Evolutionary conservation across 2,888 invertebrate species (phyloP), one percentile per base, ranked within the genome.

Genomic region (Sphaerophoria taeniata): DNA sequence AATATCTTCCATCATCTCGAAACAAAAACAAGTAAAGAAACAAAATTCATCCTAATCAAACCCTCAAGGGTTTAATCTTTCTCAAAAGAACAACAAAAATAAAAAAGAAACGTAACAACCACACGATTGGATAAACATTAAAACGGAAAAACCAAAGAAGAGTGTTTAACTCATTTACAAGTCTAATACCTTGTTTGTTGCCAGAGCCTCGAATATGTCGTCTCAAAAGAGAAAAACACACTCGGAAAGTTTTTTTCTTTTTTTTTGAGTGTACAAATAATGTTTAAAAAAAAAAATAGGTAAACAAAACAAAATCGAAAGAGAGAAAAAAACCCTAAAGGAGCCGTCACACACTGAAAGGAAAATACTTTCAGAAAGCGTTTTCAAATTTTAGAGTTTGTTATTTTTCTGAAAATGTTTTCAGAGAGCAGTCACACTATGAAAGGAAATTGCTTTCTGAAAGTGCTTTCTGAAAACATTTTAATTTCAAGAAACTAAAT

Each of bases 121-220:
- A 24, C 24, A 70, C 53, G 24, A 55, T 76, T 76, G 43, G 43
- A 60, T 69, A 70, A 70, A 61, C 45, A 55, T 69, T 67, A 45
- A 33, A 65, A 49, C 65, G 9, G 11, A 43, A 43, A 24, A 55
- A 16, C 1, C 16, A 58, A 45, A 56, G 43, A 63, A 31, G 6
- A 61, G 53, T 45, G 61, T 34, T 63, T 6, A 82, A 45, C 55
- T 73, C 43, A 73, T 73, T 49, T 72, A 69, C 63, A 74, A 74
- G 74, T 74, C 63, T 56, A 56, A 74, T 56, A 33, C 55, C 61
- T 61, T 77, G 70, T n/a, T 58, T 56, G 49, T 36, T n/a, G n/a
- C n/a, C n/a, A n/a, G n/a, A n/a, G n/a, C n/a, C n/a, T n/a, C n/a
- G n/a, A n/a, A n/a, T n/a, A n/a, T 3, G 33, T 45, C 43, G 33